These are phyloP conservation scores for Drosophila sulfurigaster DNA, from an alignment of 1,140 invertebrate genomes.

Conservation along the genomic window DNA sequence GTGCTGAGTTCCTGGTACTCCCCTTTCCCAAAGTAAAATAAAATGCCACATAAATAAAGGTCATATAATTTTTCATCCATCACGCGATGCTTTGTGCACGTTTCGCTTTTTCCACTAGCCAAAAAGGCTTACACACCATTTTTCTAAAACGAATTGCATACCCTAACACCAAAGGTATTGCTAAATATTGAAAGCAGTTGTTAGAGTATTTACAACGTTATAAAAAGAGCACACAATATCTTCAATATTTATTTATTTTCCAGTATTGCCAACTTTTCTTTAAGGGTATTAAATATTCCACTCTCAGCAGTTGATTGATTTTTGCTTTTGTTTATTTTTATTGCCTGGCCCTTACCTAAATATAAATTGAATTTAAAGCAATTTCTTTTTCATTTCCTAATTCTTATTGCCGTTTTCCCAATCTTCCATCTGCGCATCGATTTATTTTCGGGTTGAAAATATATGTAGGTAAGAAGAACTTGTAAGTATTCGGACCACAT, in stretches of 20 bases:
- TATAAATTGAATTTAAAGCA: slow-evolving; percentile 58
- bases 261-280: too few species aligned
- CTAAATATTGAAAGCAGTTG: not conserved
- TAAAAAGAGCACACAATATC: not conserved
- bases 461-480: not conserved
- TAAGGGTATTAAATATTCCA: slow-evolving; percentile 4
- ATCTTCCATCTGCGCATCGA: not conserved
- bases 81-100: slow-evolving; percentile 24
- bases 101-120: slow-evolving; percentile 22
- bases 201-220: not conserved
- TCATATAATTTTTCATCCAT: slow-evolving; percentile 28
- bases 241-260: too few species aligned
- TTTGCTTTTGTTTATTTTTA: not conserved
- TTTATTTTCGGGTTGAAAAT: not conserved
- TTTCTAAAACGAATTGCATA: not conserved
- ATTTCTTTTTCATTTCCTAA: slow-evolving; percentile 34
- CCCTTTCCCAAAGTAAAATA: not conserved
- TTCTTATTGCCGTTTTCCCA: slow-evolving; percentile 17
- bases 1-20: not conserved
- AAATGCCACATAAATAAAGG: slow-evolving; percentile 27
- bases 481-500: slow-evolving; percentile 1
- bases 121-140: slow-evolving; percentile 1
- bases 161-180: not conserved
- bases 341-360: slow-evolving; percentile 8
- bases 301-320: not conserved